Evolutionary conservation across 2,797 vertebrate species (phyloP).

Genomic region (Alexandromys oeconomus): DNA sequence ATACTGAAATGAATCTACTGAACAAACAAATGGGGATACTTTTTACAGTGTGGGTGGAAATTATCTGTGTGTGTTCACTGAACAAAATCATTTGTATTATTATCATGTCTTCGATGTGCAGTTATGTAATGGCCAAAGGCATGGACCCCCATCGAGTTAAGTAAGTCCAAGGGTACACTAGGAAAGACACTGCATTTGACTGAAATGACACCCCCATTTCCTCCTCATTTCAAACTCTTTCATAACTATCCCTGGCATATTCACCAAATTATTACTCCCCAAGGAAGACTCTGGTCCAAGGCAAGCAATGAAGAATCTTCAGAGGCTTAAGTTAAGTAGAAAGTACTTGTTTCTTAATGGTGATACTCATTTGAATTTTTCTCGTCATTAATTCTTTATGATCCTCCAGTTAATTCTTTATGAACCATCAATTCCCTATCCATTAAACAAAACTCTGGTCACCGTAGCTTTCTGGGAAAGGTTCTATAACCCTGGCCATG

Average conservation of each 20-base stretch:
- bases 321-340: background rate
- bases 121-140: background rate
- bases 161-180: background rate
- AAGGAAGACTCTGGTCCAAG: background rate
- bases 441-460: background rate
- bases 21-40: background rate
- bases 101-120: background rate
- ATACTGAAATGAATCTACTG: background rate
- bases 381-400: background rate
- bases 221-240: constrained; percentile 5
- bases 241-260: background rate
- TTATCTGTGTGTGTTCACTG: background rate
- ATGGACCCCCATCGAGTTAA: background rate
- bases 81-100: background rate
- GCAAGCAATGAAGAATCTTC: background rate
- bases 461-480: background rate
- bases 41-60: background rate
- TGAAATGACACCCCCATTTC: background rate
- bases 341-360: background rate
- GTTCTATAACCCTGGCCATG: background rate
- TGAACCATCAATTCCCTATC: background rate
- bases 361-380: constrained; percentile 14
- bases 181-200: background rate
- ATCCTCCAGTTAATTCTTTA: background rate
- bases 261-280: background rate